Percentiles rank a stretch among this genome's conserved stretches.
Evolutionary conservation across 30 jellyfish, hydroid and myxozoan genomes (phyloP).

Genomic region (Sanderia malayensis): DNA sequence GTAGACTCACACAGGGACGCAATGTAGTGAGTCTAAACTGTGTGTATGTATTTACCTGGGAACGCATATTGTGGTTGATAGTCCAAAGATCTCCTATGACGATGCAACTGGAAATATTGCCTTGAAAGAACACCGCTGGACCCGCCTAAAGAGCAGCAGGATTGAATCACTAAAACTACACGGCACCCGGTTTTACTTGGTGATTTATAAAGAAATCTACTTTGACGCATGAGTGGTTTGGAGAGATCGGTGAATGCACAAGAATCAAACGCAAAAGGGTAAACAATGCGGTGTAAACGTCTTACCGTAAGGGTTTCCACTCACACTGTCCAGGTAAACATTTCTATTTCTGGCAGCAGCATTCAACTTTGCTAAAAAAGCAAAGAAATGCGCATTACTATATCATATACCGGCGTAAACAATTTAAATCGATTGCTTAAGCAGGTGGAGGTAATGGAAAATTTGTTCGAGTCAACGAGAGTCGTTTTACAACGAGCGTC

Average conservation of each 20-base stretch:
- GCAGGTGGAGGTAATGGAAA: too few relatives aligned
- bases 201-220: too few relatives aligned
- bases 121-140: conserved; percentile 60
- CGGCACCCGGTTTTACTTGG: background rate
- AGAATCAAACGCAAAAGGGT: background rate
- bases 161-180: background rate
- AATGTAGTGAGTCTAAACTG: too few relatives aligned
- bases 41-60: background rate
- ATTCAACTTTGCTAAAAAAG: conserved; percentile 58
- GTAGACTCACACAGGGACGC: too few relatives aligned
- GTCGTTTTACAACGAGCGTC: too few relatives aligned
- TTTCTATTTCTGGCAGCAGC: conserved; percentile 88
- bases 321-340: conserved; percentile 64
- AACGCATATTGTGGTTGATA: background rate
- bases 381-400: too few relatives aligned
- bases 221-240: too few relatives aligned
- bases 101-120: conserved; percentile 36
- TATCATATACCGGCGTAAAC: too few relatives aligned
- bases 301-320: conserved; percentile 91
- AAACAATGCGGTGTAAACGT: too few relatives aligned
- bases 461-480: too few relatives aligned
- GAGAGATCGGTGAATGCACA: too few relatives aligned
- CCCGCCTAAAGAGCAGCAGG: conserved; percentile 9
- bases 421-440: too few relatives aligned
- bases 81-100: conserved; percentile 47